A percentile compares a stretch with the other conserved stretches of the same genome.
These are phyloP conservation scores for Aix galericulata DNA, from an alignment of 2,113 vertebrate species.

Conservation along the genomic window DNA sequence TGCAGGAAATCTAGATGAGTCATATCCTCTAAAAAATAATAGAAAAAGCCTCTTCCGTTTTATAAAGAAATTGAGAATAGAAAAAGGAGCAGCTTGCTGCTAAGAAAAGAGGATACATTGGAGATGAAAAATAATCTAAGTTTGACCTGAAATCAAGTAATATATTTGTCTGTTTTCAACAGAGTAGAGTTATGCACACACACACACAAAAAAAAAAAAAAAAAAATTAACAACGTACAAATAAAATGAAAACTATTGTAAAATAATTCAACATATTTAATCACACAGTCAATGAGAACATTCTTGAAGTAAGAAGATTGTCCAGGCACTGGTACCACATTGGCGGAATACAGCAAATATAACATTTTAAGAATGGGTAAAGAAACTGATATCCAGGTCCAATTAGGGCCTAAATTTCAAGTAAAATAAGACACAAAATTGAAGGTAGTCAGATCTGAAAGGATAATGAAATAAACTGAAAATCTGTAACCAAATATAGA, in stretches of 20 bases:
- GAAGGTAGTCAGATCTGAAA: neutral
- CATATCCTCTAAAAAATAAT: neutral
- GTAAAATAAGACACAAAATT: neutral
- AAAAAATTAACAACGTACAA: neutral
- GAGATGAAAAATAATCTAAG: neutral
- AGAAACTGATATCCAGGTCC: neutral
- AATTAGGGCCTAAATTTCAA: neutral
- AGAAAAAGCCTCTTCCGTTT: neutral
- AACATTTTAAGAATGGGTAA: neutral
- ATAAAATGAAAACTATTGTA: neutral
- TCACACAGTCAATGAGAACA: neutral
- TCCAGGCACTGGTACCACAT: neutral
- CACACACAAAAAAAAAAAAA: no score
- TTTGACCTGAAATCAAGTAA: neutral
- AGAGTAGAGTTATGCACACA: neutral
- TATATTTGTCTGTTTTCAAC: neutral
- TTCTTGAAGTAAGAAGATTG: neutral
- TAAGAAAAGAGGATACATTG: neutral
- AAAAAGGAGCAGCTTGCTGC: neutral
- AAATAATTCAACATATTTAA: neutral
- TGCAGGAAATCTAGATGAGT: neutral
- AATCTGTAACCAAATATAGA: neutral
- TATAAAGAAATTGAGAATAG: neutral
- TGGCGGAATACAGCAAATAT: neutral
- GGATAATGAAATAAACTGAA: neutral